Conservation (phyloP, 2,888 invertebrate species). For the Meloe dianella region DNA sequence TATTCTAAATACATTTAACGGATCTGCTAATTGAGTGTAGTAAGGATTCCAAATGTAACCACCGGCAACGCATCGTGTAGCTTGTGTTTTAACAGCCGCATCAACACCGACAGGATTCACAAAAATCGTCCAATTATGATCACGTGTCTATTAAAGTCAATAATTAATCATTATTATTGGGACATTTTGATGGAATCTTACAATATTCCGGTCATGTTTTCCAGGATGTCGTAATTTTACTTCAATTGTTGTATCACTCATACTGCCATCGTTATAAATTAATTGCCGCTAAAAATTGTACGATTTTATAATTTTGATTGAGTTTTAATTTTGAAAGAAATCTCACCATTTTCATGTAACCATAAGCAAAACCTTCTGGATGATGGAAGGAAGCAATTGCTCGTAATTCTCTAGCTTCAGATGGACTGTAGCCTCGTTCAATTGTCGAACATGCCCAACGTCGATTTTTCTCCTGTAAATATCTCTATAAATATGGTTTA, state of each 20-base stretch:
- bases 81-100: conserved; percentile 79
- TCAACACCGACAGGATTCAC: conserved; percentile 93
- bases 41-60: conserved; percentile 93
- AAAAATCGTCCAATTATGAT: conserved; percentile 90
- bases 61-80: conserved; percentile 86
- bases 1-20: conserved; percentile 71
- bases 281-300: conserved; percentile 74
- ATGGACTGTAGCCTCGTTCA: conserved; percentile 86
- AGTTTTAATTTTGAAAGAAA: too few relatives aligned
- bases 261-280: conserved; percentile 82
- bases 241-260: conserved; percentile 90
- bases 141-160: conserved; percentile 66
- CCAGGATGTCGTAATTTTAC: conserved; percentile 89
- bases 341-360: conserved; percentile 82
- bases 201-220: conserved; percentile 79
- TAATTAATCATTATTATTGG: neutral
- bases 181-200: conserved; percentile 53
- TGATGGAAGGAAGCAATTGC: conserved; percentile 93
- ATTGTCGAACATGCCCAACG: conserved; percentile 87
- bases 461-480: conserved; percentile 60
- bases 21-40: conserved; percentile 88
- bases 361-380: conserved; percentile 82
- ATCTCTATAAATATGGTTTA: conserved; percentile 6
- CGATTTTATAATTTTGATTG: neutral
- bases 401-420: conserved; percentile 83